Evolutionary conservation across 2,888 invertebrate species (phyloP).

Genomic region (Drosophila subquinaria): DNA sequence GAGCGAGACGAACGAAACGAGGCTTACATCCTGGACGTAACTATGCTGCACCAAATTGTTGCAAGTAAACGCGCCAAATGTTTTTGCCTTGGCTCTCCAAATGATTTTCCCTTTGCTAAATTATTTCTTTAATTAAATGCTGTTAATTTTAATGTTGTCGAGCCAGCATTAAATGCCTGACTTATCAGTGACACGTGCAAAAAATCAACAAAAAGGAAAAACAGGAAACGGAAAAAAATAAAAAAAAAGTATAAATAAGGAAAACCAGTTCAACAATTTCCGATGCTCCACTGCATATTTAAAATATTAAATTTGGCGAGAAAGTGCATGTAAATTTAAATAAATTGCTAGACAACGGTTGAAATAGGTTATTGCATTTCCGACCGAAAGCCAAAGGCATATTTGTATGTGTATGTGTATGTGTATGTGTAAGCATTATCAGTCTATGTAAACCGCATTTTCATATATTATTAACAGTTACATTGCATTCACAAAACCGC

Average conservation of each 20-base stretch:
- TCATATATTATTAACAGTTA: constrained; percentile 69
- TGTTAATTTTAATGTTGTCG: constrained; percentile 69
- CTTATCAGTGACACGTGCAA: constrained; percentile 42
- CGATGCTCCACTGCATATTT: constrained; percentile 12
- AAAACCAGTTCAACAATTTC: constrained; percentile 11
- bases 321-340: constrained; percentile 7
- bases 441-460: constrained; percentile 63
- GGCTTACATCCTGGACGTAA: constrained; percentile 62
- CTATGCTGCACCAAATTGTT: constrained; percentile 44
- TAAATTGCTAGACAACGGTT: constrained; percentile 16
- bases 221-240: neutral
- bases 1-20: constrained; percentile 37
- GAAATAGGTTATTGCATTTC: constrained; percentile 4
- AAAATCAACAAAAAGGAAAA: constrained; percentile 10
- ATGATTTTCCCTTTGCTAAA: constrained; percentile 56
- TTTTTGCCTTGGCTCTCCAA: constrained; percentile 46
- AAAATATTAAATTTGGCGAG: constrained; percentile 16
- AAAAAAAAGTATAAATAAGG: neutral
- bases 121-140: constrained; percentile 77
- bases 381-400: neutral
- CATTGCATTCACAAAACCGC: constrained; percentile 66
- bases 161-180: constrained; percentile 46
- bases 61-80: constrained; percentile 49
- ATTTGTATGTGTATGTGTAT: neutral
- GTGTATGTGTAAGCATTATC: constrained; percentile 38